Conservation (phyloP, 1,140 invertebrate genomes). For the Formica exsecta region DNA sequence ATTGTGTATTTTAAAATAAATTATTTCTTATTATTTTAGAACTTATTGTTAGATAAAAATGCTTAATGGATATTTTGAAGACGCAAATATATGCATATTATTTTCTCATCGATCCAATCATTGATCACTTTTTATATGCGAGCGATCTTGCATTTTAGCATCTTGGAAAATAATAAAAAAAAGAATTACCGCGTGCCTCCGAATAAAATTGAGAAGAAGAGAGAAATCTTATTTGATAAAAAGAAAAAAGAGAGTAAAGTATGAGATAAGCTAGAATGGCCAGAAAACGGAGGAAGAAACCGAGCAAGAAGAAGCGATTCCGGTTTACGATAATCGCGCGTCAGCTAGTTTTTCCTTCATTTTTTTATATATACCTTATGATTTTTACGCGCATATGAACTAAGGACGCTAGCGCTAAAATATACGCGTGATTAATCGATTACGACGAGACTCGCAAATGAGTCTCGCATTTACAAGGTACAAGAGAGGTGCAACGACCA, state of each 20-base stretch:
- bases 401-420: slow-evolving; percentile 4
- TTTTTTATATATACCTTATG: background rate
- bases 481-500: background rate
- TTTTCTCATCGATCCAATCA: background rate
- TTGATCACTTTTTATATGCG: background rate
- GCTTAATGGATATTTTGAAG: background rate
- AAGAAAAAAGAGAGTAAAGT: slow-evolving; percentile 27
- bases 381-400: slow-evolving; percentile 34
- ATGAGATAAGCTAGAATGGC: slow-evolving; percentile 4
- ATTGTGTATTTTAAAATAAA: background rate
- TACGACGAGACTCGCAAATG: background rate
- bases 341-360: slow-evolving; percentile 32
- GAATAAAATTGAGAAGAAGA: slow-evolving; percentile 32
- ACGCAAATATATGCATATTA: background rate
- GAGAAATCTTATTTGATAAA: slow-evolving; percentile 48
- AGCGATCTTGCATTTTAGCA: background rate
- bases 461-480: background rate
- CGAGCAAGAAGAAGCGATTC: slow-evolving; percentile 30
- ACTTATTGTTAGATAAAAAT: background rate
- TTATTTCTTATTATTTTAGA: background rate
- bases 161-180: slow-evolving; percentile 21
- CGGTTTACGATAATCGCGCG: slow-evolving; percentile 49
- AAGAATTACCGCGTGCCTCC: background rate
- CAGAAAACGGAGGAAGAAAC: slow-evolving; percentile 5
- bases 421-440: background rate